Evolutionary conservation across 2,797 vertebrate genomes (phyloP).

Genomic region (Rhyacichthys aspro): DNA sequence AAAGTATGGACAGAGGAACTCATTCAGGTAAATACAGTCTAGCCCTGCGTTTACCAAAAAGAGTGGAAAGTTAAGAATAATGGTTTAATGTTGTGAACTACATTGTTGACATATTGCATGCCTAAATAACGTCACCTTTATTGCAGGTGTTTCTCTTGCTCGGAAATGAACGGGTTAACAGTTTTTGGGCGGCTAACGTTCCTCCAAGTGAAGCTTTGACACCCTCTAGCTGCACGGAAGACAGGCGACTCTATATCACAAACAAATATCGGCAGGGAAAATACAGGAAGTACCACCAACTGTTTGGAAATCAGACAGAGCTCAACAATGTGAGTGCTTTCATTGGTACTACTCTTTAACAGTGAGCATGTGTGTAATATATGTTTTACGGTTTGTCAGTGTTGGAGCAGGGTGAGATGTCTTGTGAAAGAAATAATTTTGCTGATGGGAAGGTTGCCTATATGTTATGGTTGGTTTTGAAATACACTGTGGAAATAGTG

Average conservation of each 20-base stretch:
- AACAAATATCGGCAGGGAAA: conserved; percentile 95
- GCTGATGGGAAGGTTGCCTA: background rate
- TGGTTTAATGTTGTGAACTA: no score
- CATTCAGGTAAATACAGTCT: conserved; percentile 82
- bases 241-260: conserved; percentile 83
- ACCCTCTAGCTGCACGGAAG: conserved; percentile 78
- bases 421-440: background rate
- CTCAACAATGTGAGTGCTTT: conserved; percentile 86
- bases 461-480: conserved; percentile 3
- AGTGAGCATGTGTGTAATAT: background rate
- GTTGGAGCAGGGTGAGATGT: background rate
- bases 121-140: background rate
- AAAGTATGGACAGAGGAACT: conserved; percentile 96
- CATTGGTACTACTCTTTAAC: background rate
- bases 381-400: background rate
- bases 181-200: conserved; percentile 94
- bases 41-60: background rate
- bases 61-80: no score
- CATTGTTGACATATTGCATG: no score
- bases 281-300: conserved; percentile 91
- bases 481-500: background rate
- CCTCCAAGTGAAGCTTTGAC: conserved; percentile 91
- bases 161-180: conserved; percentile 86
- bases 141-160: conserved; percentile 86
- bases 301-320: conserved; percentile 92